Evolutionary conservation across 2,113 vertebrate genomes (phyloP).

Genomic region (Psammodynastes pulverulentus): DNA sequence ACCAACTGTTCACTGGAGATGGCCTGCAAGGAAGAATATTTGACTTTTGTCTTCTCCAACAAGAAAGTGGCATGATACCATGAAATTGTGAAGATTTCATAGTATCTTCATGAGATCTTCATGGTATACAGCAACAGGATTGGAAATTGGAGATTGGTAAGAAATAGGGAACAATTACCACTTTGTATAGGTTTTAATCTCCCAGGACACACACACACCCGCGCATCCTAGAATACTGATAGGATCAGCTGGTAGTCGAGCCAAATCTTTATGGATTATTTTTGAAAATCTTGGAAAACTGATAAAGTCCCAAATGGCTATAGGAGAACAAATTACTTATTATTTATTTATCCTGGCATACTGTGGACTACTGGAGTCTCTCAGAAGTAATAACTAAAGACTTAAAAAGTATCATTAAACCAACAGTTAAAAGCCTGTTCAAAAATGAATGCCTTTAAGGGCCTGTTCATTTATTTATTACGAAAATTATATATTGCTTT

Average conservation of each 20-base stretch:
- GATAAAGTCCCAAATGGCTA: background rate
- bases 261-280: background rate
- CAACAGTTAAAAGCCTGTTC: background rate
- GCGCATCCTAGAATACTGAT: background rate
- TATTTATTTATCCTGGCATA: background rate
- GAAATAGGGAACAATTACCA: background rate
- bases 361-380: background rate
- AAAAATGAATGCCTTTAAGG: background rate
- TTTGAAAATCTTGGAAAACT: background rate
- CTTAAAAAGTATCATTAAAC: background rate
- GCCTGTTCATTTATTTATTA: background rate
- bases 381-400: background rate
- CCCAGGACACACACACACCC: background rate
- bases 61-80: background rate
- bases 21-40: background rate
- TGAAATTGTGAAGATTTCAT: background rate
- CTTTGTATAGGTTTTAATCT: background rate
- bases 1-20: background rate
- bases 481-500: background rate
- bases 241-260: background rate
- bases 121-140: background rate
- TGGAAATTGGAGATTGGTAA: background rate
- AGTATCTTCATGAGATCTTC: too few relatives aligned
- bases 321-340: background rate
- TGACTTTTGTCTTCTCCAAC: background rate